Percentiles rank a stretch among this genome's conserved stretches.
Evolutionary conservation across 2,797 vertebrate species (phyloP).

Genomic region (Cirrhinus molitorella): DNA sequence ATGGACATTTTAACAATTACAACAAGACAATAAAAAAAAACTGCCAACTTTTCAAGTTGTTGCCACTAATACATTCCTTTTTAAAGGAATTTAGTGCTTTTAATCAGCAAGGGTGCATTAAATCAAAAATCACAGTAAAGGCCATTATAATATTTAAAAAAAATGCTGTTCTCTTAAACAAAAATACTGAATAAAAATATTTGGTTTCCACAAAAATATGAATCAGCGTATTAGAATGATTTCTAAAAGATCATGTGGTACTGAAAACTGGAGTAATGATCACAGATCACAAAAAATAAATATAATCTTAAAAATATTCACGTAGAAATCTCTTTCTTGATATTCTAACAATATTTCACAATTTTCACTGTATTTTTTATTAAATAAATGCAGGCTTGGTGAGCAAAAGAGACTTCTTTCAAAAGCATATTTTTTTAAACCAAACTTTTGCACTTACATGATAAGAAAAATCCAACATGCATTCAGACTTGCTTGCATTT

Average conservation of each 20-base stretch:
- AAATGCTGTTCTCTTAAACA: neutral
- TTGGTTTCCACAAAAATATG: neutral
- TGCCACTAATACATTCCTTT: too few relatives aligned
- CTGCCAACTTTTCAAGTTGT: too few relatives aligned
- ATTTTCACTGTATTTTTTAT: neutral
- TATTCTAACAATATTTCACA: neutral
- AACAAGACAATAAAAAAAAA: too few relatives aligned
- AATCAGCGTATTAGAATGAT: neutral
- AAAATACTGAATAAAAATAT: too few relatives aligned
- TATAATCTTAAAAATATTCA: neutral
- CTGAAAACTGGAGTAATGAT: neutral
- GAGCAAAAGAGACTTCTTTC: neutral
- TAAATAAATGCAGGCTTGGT: neutral
- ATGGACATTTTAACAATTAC: too few relatives aligned
- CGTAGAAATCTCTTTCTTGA: neutral
- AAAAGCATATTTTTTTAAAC: neutral
- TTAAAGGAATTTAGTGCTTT: too few relatives aligned
- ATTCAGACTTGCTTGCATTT: neutral
- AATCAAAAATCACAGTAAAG: neutral
- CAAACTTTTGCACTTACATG: too few relatives aligned
- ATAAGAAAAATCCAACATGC: too few relatives aligned
- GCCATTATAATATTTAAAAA: neutral
- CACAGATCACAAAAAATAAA: neutral
- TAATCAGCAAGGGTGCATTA: neutral
- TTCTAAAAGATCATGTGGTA: neutral